These are phyloP conservation scores for Sipha maydis DNA, from an alignment of 2,888 invertebrate genomes.

Conservation along the genomic window DNA sequence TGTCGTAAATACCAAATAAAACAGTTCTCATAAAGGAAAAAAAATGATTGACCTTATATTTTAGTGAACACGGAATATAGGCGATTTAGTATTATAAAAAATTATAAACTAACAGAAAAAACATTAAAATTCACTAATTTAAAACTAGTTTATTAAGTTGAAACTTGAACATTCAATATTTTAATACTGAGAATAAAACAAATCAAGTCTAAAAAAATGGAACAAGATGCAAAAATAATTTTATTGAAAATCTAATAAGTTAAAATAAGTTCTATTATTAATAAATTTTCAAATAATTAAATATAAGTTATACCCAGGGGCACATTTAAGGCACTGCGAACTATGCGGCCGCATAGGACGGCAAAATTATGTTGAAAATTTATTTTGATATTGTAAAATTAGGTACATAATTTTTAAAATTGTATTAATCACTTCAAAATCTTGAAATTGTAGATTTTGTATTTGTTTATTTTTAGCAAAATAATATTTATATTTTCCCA, in stretches of 20 bases:
- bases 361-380: too few species aligned
- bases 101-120: background rate
- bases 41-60: background rate
- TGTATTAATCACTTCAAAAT: too few species aligned
- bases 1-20: conserved; percentile 41
- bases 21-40: background rate
- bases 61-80: background rate
- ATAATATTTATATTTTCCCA: too few species aligned
- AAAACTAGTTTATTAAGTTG: background rate
- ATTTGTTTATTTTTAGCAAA: too few species aligned
- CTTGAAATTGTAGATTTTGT: too few species aligned
- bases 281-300: too few species aligned
- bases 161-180: background rate
- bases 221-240: background rate
- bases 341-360: too few species aligned
- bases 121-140: background rate
- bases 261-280: too few species aligned
- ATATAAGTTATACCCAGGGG: too few species aligned
- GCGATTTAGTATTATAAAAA: background rate
- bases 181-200: background rate
- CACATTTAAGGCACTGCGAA: too few species aligned
- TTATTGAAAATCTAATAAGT: background rate
- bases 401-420: too few species aligned
- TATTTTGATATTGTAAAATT: too few species aligned
- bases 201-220: background rate